Conservation (phyloP, 1,140 invertebrate genomes). For the Pseudomyrmex cubaensis region DNA sequence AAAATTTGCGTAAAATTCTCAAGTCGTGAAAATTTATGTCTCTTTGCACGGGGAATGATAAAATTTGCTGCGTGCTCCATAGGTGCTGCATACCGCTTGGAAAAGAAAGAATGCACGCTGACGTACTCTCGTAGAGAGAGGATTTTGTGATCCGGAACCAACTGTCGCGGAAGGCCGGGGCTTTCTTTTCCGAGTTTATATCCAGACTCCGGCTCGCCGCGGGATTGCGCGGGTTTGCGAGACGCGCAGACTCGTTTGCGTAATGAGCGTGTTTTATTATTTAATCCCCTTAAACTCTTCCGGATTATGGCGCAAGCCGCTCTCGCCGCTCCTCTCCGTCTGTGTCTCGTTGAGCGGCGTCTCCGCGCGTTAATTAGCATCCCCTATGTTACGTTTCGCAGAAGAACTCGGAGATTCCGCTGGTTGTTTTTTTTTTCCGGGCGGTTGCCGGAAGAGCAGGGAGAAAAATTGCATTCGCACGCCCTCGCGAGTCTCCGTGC, state of each 20-base stretch:
- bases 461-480: conserved; percentile 17
- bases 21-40: conserved; percentile 14
- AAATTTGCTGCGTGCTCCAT: conserved; percentile 19
- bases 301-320: conserved; percentile 64
- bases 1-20: conserved; percentile 24
- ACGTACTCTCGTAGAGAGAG: conserved; percentile 3
- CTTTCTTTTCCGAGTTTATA: conserved; percentile 35
- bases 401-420: not conserved
- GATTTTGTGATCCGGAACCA: conserved; percentile 29
- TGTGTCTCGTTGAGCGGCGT: conserved; percentile 18
- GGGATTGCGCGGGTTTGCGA: conserved; percentile 9
- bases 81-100: not conserved
- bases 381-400: conserved; percentile 6
- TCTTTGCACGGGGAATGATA: conserved; percentile 17
- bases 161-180: not conserved
- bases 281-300: conserved; percentile 71
- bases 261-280: conserved; percentile 73
- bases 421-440: no score
- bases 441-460: not conserved
- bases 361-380: conserved; percentile 65
- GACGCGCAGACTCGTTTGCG: conserved; percentile 34
- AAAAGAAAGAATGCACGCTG: conserved; percentile 12
- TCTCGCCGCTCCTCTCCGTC: conserved; percentile 5
- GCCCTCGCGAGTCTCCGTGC: not conserved
- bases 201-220: conserved; percentile 19